phyloP scores from a whole-genome alignment of 1,140 invertebrate species.

The Drosophila prosaltans region DNA sequence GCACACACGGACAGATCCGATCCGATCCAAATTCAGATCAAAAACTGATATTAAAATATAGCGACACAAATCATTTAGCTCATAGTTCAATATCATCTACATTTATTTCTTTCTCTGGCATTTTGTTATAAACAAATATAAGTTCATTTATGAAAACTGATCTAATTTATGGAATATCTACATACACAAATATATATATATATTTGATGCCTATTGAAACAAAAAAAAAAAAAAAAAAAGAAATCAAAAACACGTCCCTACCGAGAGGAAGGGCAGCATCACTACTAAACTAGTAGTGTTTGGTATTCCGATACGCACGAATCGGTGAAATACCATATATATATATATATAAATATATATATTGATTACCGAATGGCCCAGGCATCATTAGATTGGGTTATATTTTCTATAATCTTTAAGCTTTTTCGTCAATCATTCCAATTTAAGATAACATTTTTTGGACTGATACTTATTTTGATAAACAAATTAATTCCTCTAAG shows the following conservation, averaged over 20 bases:
- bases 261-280: background rate
- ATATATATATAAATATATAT: background rate
- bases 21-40: constrained; percentile 30
- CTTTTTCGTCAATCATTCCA: constrained; percentile 4
- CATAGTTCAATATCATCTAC: constrained; percentile 12
- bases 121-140: constrained; percentile 15
- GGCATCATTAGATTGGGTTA: background rate
- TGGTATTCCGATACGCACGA: background rate
- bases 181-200: background rate
- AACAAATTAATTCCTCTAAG: background rate
- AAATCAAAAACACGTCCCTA: background rate
- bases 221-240: background rate
- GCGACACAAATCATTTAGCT: constrained; percentile 33
- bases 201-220: background rate
- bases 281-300: background rate
- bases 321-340: background rate
- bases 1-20: constrained; percentile 25
- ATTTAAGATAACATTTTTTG: background rate
- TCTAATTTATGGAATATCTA: constrained; percentile 7
- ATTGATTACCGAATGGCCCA: background rate
- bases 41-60: constrained; percentile 15
- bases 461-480: background rate
- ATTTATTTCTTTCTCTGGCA: constrained; percentile 11
- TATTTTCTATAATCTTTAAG: background rate
- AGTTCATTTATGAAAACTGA: constrained; percentile 8